A percentile compares a stretch with the other conserved stretches of the same genome.
Evolutionary conservation across 1,140 invertebrate species (phyloP).

Genomic region (Hestina assimilis): DNA sequence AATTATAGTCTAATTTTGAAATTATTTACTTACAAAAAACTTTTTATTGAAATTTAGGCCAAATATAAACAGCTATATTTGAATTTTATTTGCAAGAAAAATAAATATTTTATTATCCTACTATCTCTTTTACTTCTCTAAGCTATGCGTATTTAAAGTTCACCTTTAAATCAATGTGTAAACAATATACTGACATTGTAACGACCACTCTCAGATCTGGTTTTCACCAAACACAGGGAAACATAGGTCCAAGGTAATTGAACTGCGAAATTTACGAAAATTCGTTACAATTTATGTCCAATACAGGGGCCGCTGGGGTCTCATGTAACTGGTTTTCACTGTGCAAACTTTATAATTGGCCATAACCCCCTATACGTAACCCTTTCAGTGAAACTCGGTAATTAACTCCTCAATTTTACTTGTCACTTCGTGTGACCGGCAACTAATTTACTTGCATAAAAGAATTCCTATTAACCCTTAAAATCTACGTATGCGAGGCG

Average conservation of each 20-base stretch:
- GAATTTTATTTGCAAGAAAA: too few species aligned
- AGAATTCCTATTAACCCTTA: constrained; percentile 8
- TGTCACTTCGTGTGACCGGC: constrained; percentile 36
- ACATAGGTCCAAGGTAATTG: constrained; percentile 25
- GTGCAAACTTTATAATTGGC: constrained; percentile 68
- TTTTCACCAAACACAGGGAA: constrained; percentile 52
- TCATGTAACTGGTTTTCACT: constrained; percentile 35
- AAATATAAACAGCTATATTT: too few species aligned
- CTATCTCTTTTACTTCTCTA: too few species aligned
- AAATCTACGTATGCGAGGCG: too few species aligned
- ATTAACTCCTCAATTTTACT: constrained; percentile 54
- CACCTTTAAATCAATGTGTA: too few species aligned
- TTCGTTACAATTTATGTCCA: constrained; percentile 16
- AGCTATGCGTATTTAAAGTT: too few species aligned
- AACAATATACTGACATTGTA: constrained; percentile 51
- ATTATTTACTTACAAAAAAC: too few species aligned
- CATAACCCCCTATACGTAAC: constrained; percentile 53
- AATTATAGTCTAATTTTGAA: too few species aligned
- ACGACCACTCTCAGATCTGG: constrained; percentile 54
- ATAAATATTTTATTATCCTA: too few species aligned
- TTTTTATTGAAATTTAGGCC: too few species aligned
- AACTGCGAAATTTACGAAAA: constrained; percentile 21
- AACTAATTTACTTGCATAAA: constrained; percentile 12
- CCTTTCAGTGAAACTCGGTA: constrained; percentile 46
- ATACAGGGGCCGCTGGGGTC: constrained; percentile 23